Percentiles rank a stretch among this genome's conserved stretches.
phyloP scores from a whole-genome alignment of 2,888 invertebrate species.

The Bugula neritina region DNA sequence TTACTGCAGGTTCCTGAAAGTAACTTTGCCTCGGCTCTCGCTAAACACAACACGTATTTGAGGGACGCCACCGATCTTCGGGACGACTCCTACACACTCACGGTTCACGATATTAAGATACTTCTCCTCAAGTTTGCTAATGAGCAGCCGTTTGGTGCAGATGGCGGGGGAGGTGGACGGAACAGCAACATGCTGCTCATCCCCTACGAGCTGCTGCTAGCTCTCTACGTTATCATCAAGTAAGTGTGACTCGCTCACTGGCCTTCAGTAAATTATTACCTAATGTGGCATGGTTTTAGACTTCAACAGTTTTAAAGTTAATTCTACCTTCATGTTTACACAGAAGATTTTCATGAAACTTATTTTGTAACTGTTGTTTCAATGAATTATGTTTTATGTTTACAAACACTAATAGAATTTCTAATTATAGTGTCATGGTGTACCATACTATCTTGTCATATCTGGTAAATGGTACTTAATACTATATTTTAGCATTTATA shows the following conservation, averaged over 20 bases:
- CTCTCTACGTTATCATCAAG: slow-evolving; percentile 73
- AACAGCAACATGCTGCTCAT: slow-evolving; percentile 95
- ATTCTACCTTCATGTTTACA: no score
- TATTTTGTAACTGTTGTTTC: no score
- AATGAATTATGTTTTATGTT: no score
- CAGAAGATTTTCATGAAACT: no score
- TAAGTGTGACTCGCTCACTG: slow-evolving; percentile 38
- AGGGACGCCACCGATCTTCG: slow-evolving; percentile 55
- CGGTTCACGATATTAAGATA: slow-evolving; percentile 87
- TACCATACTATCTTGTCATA: no score
- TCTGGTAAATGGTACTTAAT: no score
- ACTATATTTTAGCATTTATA: no score
- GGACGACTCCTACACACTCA: slow-evolving; percentile 58
- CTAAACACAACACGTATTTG: slow-evolving; percentile 60
- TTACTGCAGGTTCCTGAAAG: slow-evolving; percentile 43
- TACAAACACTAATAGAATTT: no score
- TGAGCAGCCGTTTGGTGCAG: slow-evolving; percentile 92
- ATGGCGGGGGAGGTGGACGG: slow-evolving; percentile 83
- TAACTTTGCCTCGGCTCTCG: slow-evolving; percentile 77
- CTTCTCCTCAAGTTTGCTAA: slow-evolving; percentile 80
- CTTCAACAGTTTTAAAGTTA: no score
- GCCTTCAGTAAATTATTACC: no score
- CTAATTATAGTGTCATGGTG: no score
- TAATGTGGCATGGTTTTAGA: no score
- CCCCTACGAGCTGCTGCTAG: slow-evolving; percentile 88